These are phyloP conservation scores for Aspidiotus rigidus DNA, from an alignment of 2,888 invertebrate species.

Conservation along the genomic window DNA sequence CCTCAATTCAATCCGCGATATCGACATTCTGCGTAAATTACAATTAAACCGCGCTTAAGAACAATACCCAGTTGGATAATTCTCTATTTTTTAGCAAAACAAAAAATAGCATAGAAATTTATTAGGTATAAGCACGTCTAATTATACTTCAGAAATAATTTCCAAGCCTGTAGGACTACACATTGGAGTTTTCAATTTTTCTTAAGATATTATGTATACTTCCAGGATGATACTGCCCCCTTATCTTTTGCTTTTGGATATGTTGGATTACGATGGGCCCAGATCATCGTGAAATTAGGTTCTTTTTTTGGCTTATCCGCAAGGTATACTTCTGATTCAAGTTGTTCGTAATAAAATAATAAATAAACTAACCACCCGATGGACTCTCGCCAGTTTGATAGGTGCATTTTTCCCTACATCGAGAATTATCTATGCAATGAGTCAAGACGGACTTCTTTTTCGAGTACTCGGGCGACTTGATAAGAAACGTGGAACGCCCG, in stretches of 20 bases:
- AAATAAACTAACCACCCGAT: neutral
- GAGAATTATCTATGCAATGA: slow-evolving; percentile 78
- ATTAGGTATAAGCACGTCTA: too few species aligned
- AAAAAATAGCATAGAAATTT: too few species aligned
- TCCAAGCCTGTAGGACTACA: too few species aligned
- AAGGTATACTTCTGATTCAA: slow-evolving; percentile 41
- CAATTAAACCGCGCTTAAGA: too few species aligned
- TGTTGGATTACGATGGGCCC: slow-evolving; percentile 46
- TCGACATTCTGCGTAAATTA: too few species aligned
- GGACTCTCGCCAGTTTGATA: slow-evolving; percentile 52
- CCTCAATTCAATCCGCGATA: neutral
- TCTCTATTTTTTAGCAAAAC: too few species aligned
- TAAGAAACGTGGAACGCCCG: slow-evolving; percentile 61
- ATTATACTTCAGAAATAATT: too few species aligned
- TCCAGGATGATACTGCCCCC: slow-evolving; percentile 46
- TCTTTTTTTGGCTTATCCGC: slow-evolving; percentile 50
- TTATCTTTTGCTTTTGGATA: slow-evolving; percentile 47
- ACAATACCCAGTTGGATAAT: too few species aligned
- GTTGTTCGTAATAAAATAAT: neutral
- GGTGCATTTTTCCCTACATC: slow-evolving; percentile 75
- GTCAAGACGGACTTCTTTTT: slow-evolving; percentile 70
- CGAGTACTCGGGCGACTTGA: slow-evolving; percentile 61
- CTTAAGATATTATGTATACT: slow-evolving; percentile 7
- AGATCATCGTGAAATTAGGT: slow-evolving; percentile 50
- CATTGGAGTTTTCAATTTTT: too few species aligned